Percentiles rank a stretch among this genome's conserved stretches.
phyloP scores from a whole-genome alignment of 2,113 vertebrate genomes.

The Muntiacus muntjak region DNA sequence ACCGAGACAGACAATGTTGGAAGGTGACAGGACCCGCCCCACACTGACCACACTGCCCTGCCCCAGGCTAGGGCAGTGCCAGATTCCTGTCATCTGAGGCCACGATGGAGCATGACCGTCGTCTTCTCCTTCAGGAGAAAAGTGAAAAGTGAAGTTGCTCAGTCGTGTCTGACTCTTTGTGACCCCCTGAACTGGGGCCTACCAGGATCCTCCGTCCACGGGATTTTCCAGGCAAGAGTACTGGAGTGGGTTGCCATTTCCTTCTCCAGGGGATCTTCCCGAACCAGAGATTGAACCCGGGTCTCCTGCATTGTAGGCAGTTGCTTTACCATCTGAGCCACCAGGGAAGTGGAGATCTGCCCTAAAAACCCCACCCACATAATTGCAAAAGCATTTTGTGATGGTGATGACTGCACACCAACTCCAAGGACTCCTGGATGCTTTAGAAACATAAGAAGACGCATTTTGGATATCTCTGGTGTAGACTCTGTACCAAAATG shows the following conservation, averaged over 20 bases:
- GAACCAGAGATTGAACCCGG: rapidly evolving
- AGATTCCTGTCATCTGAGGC: neutral
- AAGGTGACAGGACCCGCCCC: neutral
- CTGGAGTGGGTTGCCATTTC: too few species aligned
- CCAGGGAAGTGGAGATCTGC: neutral
- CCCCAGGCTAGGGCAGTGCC: neutral
- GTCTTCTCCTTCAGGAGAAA: neutral
- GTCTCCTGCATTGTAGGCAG: too few species aligned
- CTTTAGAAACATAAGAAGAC: neutral
- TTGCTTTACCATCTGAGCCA: too few species aligned
- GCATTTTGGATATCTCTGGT: neutral
- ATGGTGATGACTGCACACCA: neutral
- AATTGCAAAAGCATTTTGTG: neutral
- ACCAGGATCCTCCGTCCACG: too few species aligned
- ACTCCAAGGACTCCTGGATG: neutral
- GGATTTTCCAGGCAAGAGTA: too few species aligned
- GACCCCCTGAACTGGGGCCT: too few species aligned
- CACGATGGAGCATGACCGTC: neutral
- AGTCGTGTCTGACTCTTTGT: too few species aligned
- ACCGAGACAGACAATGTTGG: neutral
- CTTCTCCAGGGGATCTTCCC: too few species aligned
- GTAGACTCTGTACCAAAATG: neutral
- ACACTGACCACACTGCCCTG: neutral
- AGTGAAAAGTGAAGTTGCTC: too few species aligned
- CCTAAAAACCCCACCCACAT: neutral